Percentiles rank a stretch among this genome's conserved stretches.
Conservation (phyloP, 1,140 invertebrate genomes). For the Trypoxylus dichotomus region DNA sequence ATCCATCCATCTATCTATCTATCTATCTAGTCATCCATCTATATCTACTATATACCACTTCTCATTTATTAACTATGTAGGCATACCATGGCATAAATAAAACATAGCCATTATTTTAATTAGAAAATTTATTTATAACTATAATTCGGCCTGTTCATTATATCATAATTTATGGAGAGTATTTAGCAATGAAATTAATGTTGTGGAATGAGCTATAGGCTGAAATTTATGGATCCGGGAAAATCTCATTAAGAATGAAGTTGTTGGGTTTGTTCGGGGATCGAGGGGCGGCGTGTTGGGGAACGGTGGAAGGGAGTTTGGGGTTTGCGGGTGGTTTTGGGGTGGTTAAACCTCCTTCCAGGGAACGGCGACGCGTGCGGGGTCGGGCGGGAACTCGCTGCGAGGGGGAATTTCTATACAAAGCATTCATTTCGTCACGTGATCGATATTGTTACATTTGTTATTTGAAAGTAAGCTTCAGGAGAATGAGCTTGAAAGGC, state of each 20-base stretch:
- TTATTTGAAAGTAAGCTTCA: conserved; percentile 9
- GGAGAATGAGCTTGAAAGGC: conserved; percentile 16
- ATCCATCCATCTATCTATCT: neutral
- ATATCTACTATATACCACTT: neutral
- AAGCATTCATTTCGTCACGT: conserved; percentile 19
- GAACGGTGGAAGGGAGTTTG: conserved; percentile 29
- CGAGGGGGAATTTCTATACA: conserved; percentile 19
- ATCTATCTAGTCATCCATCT: neutral
- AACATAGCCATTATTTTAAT: conserved; percentile 42
- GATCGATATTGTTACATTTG: conserved; percentile 24
- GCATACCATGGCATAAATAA: neutral
- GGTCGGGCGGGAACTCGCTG: neutral
- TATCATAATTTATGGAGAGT: conserved; percentile 54
- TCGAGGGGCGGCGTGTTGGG: conserved; percentile 28
- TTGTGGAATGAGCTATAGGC: conserved; percentile 54
- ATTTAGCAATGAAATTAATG: conserved; percentile 55
- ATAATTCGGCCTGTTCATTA: conserved; percentile 53
- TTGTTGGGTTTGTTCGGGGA: conserved; percentile 52
- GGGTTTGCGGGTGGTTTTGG: conserved; percentile 28
- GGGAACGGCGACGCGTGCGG: neutral
- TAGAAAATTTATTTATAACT: conserved; percentile 50
- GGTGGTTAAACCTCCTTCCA: conserved; percentile 8
- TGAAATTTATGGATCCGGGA: conserved; percentile 55
- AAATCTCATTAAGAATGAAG: conserved; percentile 56
- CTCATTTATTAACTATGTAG: neutral